Evolutionary conservation across 2,888 invertebrate genomes (phyloP).

Genomic region (Horisme vitalbata): DNA sequence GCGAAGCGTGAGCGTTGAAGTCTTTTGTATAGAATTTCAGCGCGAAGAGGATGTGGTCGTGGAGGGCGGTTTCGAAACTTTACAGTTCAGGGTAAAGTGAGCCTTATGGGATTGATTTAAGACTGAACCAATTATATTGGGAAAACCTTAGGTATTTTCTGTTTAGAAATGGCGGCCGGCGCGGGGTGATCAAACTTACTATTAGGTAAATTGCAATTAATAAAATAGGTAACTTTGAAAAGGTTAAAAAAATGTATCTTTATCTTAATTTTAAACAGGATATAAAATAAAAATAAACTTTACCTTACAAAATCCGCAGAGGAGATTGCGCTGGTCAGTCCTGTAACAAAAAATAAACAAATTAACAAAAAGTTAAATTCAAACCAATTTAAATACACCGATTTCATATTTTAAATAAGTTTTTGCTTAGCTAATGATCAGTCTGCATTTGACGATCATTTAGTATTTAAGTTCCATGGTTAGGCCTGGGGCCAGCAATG

Average conservation of each 20-base stretch:
- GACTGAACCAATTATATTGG: too few relatives aligned
- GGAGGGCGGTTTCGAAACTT: too few relatives aligned
- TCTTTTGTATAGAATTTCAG: conserved; percentile 24
- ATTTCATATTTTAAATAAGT: conserved; percentile 59
- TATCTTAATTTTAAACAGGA: not conserved
- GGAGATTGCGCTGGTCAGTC: conserved; percentile 24
- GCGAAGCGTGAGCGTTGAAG: conserved; percentile 23
- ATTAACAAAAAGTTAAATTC: conserved; percentile 40
- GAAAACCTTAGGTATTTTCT: too few relatives aligned
- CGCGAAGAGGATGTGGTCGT: conserved; percentile 1
- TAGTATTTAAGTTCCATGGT: conserved; percentile 72
- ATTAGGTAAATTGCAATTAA: too few relatives aligned
- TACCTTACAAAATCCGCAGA: conserved; percentile 45
- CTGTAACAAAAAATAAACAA: conserved; percentile 49
- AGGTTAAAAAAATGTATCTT: too few relatives aligned
- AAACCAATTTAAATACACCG: conserved; percentile 47
- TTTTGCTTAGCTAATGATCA: conserved; percentile 67
- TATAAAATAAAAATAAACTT: conserved; percentile 37
- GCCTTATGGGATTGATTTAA: too few relatives aligned
- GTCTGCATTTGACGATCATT: conserved; percentile 71
- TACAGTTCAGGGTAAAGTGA: too few relatives aligned
- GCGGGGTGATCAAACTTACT: too few relatives aligned
- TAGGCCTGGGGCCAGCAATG: conserved; percentile 67
- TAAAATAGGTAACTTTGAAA: too few relatives aligned
- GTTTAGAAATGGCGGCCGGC: too few relatives aligned